Evolutionary conservation across 2,797 vertebrate species (phyloP).

Genomic region (Pyrocephalus nanus): DNA sequence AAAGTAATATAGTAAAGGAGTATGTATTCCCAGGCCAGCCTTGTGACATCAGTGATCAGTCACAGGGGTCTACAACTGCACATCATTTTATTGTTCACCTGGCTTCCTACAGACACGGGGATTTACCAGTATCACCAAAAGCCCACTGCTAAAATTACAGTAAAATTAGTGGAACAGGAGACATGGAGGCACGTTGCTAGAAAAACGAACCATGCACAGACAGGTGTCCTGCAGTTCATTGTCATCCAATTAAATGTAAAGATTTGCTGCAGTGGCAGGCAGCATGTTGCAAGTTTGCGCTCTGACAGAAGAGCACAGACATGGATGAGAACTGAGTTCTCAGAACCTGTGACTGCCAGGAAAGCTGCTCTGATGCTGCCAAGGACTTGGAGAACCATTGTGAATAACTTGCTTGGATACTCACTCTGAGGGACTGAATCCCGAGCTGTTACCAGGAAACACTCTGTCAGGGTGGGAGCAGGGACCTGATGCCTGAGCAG

Average conservation of each 20-base stretch:
- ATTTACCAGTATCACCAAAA: background rate
- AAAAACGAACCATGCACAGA: background rate
- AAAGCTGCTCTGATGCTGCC: background rate
- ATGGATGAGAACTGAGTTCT: background rate
- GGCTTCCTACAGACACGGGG: background rate
- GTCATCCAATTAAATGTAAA: background rate
- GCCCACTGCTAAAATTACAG: background rate
- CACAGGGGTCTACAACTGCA: background rate
- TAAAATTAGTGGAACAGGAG: background rate
- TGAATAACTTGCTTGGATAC: too few relatives aligned
- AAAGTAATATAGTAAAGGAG: background rate
- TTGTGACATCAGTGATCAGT: background rate
- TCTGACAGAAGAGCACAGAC: background rate
- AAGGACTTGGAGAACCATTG: background rate
- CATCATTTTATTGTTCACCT: background rate
- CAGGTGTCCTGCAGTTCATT: background rate
- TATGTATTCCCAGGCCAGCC: background rate
- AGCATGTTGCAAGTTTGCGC: background rate
- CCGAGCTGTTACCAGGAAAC: background rate
- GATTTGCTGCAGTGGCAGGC: background rate
- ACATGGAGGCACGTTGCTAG: background rate
- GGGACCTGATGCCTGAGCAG: background rate
- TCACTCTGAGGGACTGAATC: background rate
- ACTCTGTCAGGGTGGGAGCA: background rate
- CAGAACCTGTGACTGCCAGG: background rate